These are phyloP conservation scores for Mythimna pallens DNA, from an alignment of 2,888 invertebrate species.

Conservation along the genomic window DNA sequence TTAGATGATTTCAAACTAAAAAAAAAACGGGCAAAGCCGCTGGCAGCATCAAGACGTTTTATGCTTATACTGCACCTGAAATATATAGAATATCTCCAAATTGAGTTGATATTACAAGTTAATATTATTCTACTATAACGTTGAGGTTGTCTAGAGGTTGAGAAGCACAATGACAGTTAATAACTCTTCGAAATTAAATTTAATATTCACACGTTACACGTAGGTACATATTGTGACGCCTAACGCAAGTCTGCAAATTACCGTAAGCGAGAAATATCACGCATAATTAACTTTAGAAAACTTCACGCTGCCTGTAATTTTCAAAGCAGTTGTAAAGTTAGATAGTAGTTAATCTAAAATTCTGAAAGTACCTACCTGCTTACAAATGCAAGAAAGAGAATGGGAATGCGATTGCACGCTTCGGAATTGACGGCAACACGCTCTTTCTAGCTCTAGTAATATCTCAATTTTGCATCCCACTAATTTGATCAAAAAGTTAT, in stretches of 20 bases:
- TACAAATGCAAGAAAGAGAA: too few species aligned
- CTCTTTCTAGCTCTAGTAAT: too few species aligned
- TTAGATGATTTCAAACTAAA: too few species aligned
- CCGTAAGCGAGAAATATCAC: conserved; percentile 14
- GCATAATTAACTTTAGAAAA: conserved; percentile 3
- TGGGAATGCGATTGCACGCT: too few species aligned
- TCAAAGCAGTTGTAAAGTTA: neutral
- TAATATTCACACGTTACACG: conserved; percentile 19
- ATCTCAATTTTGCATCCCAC: neutral
- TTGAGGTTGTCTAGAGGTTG: conserved; percentile 56
- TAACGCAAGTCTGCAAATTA: conserved; percentile 26
- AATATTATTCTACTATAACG: conserved; percentile 21
- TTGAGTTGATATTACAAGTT: conserved; percentile 24
- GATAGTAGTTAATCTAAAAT: neutral
- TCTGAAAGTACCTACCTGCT: too few species aligned
- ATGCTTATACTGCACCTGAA: neutral
- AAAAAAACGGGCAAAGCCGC: neutral
- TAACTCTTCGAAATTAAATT: conserved; percentile 44
- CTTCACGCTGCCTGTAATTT: conserved; percentile 5
- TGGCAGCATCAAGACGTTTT: neutral
- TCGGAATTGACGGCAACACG: too few species aligned
- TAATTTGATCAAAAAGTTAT: conserved; percentile 29
- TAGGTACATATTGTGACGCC: neutral
- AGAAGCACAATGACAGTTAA: conserved; percentile 41
- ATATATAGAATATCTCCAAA: conserved; percentile 17